Conservation (phyloP, 2,797 vertebrate species). For the Trematocara caparti region DNA sequence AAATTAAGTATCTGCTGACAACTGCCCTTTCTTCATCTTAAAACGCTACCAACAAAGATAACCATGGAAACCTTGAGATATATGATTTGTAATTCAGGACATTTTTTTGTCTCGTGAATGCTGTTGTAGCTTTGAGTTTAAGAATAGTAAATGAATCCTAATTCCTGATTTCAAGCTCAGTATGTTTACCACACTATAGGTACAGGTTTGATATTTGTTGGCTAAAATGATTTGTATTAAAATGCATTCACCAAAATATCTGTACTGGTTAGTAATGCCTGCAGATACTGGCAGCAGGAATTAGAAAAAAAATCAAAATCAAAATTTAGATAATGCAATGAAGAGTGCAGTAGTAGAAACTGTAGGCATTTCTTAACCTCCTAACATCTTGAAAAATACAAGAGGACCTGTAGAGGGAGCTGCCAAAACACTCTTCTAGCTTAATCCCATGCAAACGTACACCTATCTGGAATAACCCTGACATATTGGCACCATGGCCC, state of each 20-base stretch:
- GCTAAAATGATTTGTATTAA: not conserved
- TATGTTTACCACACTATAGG: not conserved
- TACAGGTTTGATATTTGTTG: not conserved
- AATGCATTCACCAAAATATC: not conserved
- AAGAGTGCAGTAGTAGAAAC: not conserved
- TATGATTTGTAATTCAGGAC: not conserved
- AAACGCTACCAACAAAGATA: not conserved
- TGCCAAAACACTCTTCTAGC: not conserved
- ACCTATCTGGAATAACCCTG: too few species aligned
- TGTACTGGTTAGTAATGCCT: not conserved
- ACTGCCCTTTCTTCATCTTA: not conserved
- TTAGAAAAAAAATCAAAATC: accelerated
- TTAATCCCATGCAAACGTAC: too few species aligned
- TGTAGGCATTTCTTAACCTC: not conserved
- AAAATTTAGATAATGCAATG: not conserved
- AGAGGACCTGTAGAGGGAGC: not conserved
- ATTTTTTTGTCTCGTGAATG: accelerated
- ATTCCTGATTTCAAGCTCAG: not conserved
- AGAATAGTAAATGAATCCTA: not conserved
- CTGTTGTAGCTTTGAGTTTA: not conserved
- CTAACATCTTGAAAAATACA: not conserved
- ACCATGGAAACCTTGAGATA: not conserved
- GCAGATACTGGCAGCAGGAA: not conserved
- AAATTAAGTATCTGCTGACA: not conserved
- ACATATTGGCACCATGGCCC: too few species aligned